Evolutionary conservation across 1,140 invertebrate genomes (phyloP), one percentile per base, ranked within the genome.

Genomic region (Drosophila mojavensis): DNA sequence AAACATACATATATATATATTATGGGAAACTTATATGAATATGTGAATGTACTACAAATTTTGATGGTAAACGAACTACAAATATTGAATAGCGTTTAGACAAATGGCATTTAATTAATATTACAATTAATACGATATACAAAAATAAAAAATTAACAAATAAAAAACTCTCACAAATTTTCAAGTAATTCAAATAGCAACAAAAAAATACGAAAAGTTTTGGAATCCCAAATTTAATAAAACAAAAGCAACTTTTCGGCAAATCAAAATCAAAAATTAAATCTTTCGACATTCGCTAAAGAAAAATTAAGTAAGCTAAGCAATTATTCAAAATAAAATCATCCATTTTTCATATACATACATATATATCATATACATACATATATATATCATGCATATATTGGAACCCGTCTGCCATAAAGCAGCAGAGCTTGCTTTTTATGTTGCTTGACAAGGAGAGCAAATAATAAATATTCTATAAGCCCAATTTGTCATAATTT

Each of bases 71-170:
- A 88, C 79, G 79, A 88, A 89, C 83, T 88, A 88, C 84, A 88
- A 88, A 88, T 88, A 88, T 88, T 88, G 71, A 68, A 78, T 89
- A 88, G 83, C 67, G 74, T 84, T 78, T 88, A 88, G 84, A 55
- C 39, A 66, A 89, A 88, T 20, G 65, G 78, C 81, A 85, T 85
- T 84, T 85, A 81, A 85, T 69, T 65, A 85, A 70, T 81, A 73
- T 62, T 39, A 47, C 43, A 17, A 71, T 68, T 65, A 59, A 58
- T 36, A 67, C 63, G 53, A 73, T 73, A 55, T 67, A 69, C 24
- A 68, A 65, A 30, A 30, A 30, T n/a, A 20, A 33, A 33, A 10
- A 33, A 9, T 33, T 2, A 47, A 66, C 20, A 15, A 60, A 56
- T 41, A 53, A 41, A 41, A 63, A 83, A 75, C 55, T 66, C 68